Evolutionary conservation across 2,888 invertebrate species (phyloP), one percentile per base, ranked within the genome.

Genomic region (Mycalesis mineus): DNA sequence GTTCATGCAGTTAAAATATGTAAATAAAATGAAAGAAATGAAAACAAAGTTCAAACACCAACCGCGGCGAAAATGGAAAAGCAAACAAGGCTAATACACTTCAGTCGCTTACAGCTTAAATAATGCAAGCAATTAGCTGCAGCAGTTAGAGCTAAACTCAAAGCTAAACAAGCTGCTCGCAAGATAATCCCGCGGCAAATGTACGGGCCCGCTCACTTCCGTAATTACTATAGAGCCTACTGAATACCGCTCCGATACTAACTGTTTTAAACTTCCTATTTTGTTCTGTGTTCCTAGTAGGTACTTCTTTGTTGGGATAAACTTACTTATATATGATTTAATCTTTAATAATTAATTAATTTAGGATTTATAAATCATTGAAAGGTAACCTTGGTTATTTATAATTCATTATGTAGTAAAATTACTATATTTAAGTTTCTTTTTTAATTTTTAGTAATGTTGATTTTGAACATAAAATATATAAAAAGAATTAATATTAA

Each of bases 71-170:
- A 33, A 47, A 31, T 22, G 28, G 37, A 37, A 28, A 14, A 41
- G 49, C 17, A 28, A 51, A 57, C 45, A 57, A 47, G 31, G 31
- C 51, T 51, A 45, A 51, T 51, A 57, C 51, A 51, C 51, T 51
- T 37, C 44, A 53, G 47, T 9, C 50, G 57, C 52, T 47, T 36
- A 53, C 53, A 48, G 41, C 52, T 40, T 57, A 52, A 57, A 48
- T 57, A 57, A 57, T 57, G 57, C 22, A 48, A 33, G 52, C 57
- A 52, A 57, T 53, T 57, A 57, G 57, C 47, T 53, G 40, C 48
- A 48, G 41, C 53, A 44, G 42, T 44, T 53, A 53, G 37, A 11
- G 40, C 41, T 48, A 31, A 42, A 56, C 49, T 42, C 47, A 36
- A 52, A 36, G 47, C 51, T 29, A 52, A 52, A 52, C 57, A 52